Percentiles rank a stretch among this genome's conserved stretches.
Evolutionary conservation across 1,140 invertebrate species (phyloP).

Genomic region (Uloborus diversus): DNA sequence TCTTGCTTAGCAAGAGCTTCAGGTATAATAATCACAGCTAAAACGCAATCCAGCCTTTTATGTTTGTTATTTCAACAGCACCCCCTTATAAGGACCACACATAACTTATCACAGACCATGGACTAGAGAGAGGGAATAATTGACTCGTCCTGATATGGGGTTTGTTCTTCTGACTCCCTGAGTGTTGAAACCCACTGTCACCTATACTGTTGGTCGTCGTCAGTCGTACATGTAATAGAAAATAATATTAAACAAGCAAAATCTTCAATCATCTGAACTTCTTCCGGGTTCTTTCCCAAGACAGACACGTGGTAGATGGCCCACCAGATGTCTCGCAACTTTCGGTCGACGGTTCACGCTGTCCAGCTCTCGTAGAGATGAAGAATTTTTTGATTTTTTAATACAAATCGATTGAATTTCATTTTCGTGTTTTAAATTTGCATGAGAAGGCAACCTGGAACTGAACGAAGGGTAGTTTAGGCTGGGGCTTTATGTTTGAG

Average conservation of each 20-base stretch:
- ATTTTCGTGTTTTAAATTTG: constrained; percentile 5
- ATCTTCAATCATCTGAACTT: not conserved
- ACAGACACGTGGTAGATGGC: no score
- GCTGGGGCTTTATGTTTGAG: constrained; percentile 30
- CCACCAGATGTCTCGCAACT: no score
- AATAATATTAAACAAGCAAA: no score
- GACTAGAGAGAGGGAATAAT: constrained; percentile 49
- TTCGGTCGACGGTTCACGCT: not conserved
- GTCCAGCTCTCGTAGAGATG: constrained; percentile 37
- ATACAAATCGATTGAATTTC: not conserved
- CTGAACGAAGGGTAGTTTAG: constrained; percentile 39
- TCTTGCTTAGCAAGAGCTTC: constrained; percentile 48
- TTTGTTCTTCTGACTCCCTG: constrained; percentile 51
- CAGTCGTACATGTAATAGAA: not conserved
- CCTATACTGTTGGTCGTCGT: constrained; percentile 6
- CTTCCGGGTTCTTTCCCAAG: no score
- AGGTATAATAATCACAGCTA: constrained; percentile 52
- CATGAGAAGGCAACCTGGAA: constrained; percentile 53
- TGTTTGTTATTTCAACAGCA: no score
- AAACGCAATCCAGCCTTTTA: constrained; percentile 36
- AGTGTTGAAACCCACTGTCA: constrained; percentile 41
- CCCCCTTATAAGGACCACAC: constrained; percentile 53
- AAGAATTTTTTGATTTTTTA: not conserved
- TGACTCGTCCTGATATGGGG: constrained; percentile 56
- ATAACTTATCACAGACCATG: constrained; percentile 56